Conservation (phyloP, 1,140 invertebrate genomes). For the Globodera ellingtonae region DNA sequence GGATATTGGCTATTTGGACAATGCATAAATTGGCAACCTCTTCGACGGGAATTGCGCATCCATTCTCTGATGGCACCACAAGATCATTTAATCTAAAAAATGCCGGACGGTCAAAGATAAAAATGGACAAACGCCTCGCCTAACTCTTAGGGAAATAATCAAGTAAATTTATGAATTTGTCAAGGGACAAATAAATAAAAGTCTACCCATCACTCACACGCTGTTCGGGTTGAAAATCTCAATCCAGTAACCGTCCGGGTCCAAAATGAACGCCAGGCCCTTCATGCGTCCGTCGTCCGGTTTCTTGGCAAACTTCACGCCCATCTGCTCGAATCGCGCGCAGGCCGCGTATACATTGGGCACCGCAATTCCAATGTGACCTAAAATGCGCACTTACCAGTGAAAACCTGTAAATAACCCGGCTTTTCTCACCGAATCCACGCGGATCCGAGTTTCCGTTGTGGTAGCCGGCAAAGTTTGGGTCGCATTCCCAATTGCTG, state of each 20-base stretch:
- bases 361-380: conserved; percentile 85
- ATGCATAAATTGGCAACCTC: no score
- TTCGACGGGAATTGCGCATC: no score
- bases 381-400: conserved; percentile 25
- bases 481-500: conserved; percentile 89
- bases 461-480: conserved; percentile 75
- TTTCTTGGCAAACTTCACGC: conserved; percentile 85
- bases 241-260: conserved; percentile 95
- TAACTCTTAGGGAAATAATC: no score
- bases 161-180: no score
- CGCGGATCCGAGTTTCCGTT: conserved; percentile 86
- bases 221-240: conserved; percentile 78
- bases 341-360: conserved; percentile 84
- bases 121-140: no score
- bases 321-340: conserved; percentile 80
- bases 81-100: no score
- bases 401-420: not conserved
- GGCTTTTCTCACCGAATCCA: conserved; percentile 74
- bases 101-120: no score
- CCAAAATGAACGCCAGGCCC: conserved; percentile 85
- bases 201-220: conserved; percentile 17
- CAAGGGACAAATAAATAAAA: no score
- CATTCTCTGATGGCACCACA: no score
- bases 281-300: conserved; percentile 81
- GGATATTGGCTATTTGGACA: not conserved